These are phyloP conservation scores for Trisateles emortualis DNA, from an alignment of 2,888 invertebrate genomes.

Conservation along the genomic window DNA sequence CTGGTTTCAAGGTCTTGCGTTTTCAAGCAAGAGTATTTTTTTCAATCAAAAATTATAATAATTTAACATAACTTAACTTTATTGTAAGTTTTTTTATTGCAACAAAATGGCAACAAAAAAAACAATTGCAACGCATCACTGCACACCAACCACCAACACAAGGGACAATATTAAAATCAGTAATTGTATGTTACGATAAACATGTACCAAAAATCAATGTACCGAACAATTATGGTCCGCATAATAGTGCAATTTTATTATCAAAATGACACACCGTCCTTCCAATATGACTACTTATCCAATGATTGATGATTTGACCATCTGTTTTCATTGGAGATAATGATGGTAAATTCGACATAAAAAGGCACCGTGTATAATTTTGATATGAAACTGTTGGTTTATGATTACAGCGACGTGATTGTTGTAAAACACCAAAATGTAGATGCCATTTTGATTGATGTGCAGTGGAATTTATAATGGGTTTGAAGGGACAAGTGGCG, in stretches of 20 bases:
- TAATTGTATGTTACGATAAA: conserved; percentile 45
- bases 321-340: conserved; percentile 46
- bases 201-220: conserved; percentile 53
- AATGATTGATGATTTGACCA: conserved; percentile 55
- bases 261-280: conserved; percentile 50
- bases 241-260: conserved; percentile 53
- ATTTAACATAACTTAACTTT: too few relatives aligned
- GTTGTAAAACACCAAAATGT: not conserved
- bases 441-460: not conserved
- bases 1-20: too few relatives aligned
- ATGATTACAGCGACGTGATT: conserved; percentile 2
- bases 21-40: too few relatives aligned
- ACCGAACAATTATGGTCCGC: conserved; percentile 36
- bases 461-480: not conserved
- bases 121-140: conserved; percentile 22
- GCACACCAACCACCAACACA: too few relatives aligned
- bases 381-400: conserved; percentile 29
- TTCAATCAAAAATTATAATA: too few relatives aligned
- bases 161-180: conserved; percentile 32
- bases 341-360: conserved; percentile 40
- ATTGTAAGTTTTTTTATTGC: conserved; percentile 8
- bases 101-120: conserved; percentile 5
- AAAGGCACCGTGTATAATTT: conserved; percentile 24
- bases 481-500: not conserved
- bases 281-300: conserved; percentile 40